Base-by-base conservation (phyloP, 2,888 invertebrate species). In the Lasioglossum villosulum region DNA sequence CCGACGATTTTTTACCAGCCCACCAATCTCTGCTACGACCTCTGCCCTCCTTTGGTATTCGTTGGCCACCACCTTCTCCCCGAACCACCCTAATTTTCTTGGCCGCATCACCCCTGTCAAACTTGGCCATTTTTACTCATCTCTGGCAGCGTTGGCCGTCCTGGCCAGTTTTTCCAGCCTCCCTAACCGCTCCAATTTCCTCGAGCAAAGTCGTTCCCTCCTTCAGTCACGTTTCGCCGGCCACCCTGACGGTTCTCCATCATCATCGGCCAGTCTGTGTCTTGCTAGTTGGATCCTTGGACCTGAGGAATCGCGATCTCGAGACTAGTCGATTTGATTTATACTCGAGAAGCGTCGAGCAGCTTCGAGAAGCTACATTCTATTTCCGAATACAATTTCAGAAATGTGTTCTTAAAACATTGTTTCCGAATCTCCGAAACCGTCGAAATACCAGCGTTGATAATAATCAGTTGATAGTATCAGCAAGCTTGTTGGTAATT, bases 181-280 rank as follows among this genome's bases (percentile, higher is more conserved):
- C 12, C n/a, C 23, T 68, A 68, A 68, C 68, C 68, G 37, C 68
- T 37, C 68, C 68, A 56, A 48, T 27, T 71, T 71, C 42, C 42
- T 71, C 42, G 42, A 14, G 2, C 23, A 23, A 19, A 66, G 19
- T 71, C 39, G n/a, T 71, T 27, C n/a, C 16, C 23, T 37, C 23
- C 12, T 37, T 37, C 23, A 37, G 37, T 23, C 68, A 37, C 39
- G 37, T 68, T 37, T 12, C 34, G 23, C 68, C 68, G 34, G 34
- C 68, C 37, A 12, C 68, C 37, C 68, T 37, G 37, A 68, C 37
- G 19, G 27, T 34, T n/a, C 52, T 23, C 52, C 34, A 12, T n/a
- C 52, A 39, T 37, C 48, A 30, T 30, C 59, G 30, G 30, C 2
- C 30, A 27, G 63, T 14, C 19, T 30, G 30, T 19, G 63, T 14